Base-by-base conservation (phyloP, 1,140 invertebrate genomes). In the Dysdera silvatica region DNA sequence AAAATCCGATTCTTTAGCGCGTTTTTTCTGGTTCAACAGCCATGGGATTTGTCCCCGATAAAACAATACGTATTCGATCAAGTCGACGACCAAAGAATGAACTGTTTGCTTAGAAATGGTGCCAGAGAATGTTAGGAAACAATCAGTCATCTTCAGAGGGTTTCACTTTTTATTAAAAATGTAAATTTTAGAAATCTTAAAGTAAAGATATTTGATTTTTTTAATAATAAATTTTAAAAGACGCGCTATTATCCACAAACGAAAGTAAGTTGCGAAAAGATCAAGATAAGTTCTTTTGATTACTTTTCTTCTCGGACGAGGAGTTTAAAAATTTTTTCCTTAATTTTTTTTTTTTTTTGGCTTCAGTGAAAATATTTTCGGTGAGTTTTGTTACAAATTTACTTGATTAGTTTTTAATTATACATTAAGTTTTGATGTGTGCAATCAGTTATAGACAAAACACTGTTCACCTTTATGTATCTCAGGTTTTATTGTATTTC, bases 1-100 rank as follows among this genome's bases (percentile, higher is more conserved):
- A n/a, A n/a, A n/a, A n/a, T 47, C 55, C 10, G 18, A 6, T 24
- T 33, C n/a, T 33, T 14, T 5, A 32, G 37, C n/a, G 16, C 14
- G 3, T 16, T 29, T 43, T 31, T 53, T 20, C 18, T 63, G 61
- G 37, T 63, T 53, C 2, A 63, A 28, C 16, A 53, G 61, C 10
- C 29, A 35, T 23, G 61, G 61, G 40, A 63, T 55, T 28, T 63
- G 61, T 26, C 61, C 61, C 5, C 61, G 31, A 29, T 23, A 56
- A 18, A 48, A 63, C 6, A 63, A 40, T 8, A 49, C 33, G 31
- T 56, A 49, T 63, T 63, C 56, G 4, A 63, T 40, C 33, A 49
- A 63, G 16, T 63, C 61, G 41, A 56, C 32, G n/a, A 49, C 45
- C n/a, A 63, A 37, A 18, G 28, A 28, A 12, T 16, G 29, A 28